Evolutionary conservation across 2,888 invertebrate genomes (phyloP).

Genomic region (Melieria omissa): DNA sequence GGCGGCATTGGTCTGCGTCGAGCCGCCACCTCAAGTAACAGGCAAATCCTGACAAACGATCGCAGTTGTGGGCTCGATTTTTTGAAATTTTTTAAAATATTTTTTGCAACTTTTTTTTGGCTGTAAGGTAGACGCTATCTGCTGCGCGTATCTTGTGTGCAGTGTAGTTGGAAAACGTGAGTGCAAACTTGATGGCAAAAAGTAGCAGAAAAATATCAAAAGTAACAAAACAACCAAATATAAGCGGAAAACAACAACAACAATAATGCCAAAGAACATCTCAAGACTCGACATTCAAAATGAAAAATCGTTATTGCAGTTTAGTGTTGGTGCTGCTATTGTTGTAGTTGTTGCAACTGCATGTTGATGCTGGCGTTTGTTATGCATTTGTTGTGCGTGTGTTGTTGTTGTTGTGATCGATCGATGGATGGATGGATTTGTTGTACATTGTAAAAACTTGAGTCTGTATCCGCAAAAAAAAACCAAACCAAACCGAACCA

Average conservation of each 20-base stretch:
- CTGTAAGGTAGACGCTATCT: too few relatives aligned
- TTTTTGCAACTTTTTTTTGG: too few relatives aligned
- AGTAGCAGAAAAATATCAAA: neutral
- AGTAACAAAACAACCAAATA: neutral
- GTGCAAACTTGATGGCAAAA: conserved; percentile 8
- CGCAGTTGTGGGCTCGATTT: conserved; percentile 2
- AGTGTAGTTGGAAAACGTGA: conserved; percentile 21
- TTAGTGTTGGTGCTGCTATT: conserved; percentile 23
- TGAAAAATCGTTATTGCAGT: conserved; percentile 40
- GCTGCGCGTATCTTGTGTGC: too few relatives aligned
- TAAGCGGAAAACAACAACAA: neutral
- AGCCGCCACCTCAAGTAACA: neutral
- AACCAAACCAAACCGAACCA: too few relatives aligned
- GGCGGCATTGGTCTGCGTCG: neutral
- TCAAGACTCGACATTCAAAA: conserved; percentile 38
- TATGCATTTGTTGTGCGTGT: neutral
- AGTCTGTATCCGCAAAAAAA: too few relatives aligned
- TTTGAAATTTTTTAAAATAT: too few relatives aligned
- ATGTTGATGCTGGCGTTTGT: conserved; percentile 12
- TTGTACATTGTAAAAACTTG: neutral
- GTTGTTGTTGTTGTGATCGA: conserved; percentile 18
- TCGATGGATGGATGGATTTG: conserved; percentile 10
- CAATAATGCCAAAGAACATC: conserved; percentile 13
- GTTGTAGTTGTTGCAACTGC: conserved; percentile 18
- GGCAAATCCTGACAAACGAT: conserved; percentile 38